phyloP scores from a whole-genome alignment of 2,888 invertebrate species.

The Synanthedon tipuliformis region DNA sequence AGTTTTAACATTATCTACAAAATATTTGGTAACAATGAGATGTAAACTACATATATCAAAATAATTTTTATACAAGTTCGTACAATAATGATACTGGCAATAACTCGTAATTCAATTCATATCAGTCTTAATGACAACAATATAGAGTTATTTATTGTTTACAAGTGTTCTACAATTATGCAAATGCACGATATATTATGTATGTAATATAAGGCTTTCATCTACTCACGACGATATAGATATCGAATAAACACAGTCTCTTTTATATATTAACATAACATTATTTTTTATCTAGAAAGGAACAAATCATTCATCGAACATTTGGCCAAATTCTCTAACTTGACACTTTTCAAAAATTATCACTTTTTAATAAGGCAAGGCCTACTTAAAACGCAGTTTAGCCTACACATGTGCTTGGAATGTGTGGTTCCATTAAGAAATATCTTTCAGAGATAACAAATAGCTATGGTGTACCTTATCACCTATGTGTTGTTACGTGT shows the following conservation, averaged over 20 bases:
- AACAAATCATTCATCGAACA: conserved; percentile 33
- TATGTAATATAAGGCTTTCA: conserved; percentile 28
- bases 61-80: conserved; percentile 26
- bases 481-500: conserved; percentile 58
- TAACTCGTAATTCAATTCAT: conserved; percentile 33
- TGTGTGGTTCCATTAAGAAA: conserved; percentile 61
- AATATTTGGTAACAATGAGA: conserved; percentile 70
- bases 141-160: conserved; percentile 21
- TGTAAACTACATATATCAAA: conserved; percentile 18
- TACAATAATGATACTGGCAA: conserved; percentile 54
- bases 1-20: conserved; percentile 46
- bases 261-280: conserved; percentile 23
- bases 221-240: conserved; percentile 35
- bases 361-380: conserved; percentile 52
- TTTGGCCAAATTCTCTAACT: conserved; percentile 42
- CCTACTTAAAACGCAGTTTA: conserved; percentile 45
- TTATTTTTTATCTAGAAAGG: conserved; percentile 31
- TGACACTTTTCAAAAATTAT: conserved; percentile 33
- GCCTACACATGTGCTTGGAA: conserved; percentile 63
- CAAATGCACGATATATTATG: not conserved
- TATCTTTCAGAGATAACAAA: conserved; percentile 52
- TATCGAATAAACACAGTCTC: conserved; percentile 40
- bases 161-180: conserved; percentile 13
- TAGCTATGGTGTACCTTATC: conserved; percentile 38
- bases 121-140: conserved; percentile 61